Evolutionary conservation across 2,888 invertebrate genomes (phyloP), one percentile per base, ranked within the genome.

Genomic region (Zaprionus bogoriensis): DNA sequence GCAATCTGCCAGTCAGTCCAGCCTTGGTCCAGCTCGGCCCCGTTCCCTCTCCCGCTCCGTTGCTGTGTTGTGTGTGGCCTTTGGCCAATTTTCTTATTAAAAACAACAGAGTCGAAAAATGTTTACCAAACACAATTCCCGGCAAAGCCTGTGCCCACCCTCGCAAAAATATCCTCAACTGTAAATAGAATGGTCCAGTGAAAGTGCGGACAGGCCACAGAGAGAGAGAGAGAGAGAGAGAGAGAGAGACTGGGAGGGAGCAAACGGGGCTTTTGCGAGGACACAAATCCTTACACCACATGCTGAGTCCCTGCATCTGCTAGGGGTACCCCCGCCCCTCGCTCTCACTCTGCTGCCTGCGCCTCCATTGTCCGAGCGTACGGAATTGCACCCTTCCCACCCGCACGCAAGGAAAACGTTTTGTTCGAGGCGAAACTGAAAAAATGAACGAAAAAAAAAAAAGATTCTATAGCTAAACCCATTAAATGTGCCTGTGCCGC

Each of bases 81-180:
- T 83, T 86, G 87, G 80, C 80, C 80, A 81, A 86, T 81, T 81
- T 81, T 81, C 80, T 81, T 81, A 81, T 81, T 81, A 81, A 81
- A 86, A 81, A 81, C 84, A 86, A 81, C 84, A 83, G 80, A 83
- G 81, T 74, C 80, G 71, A 71, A 74, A 76, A 86, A 83, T 81
- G 80, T 81, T 81, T 81, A 81, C 80, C 87, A 81, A 81, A 81
- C 80, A 81, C 81, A 86, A 80, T 83, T 86, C 77, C 74, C 81
- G 55, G 67, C 84, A 83, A 82, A 77, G 32, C 32, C 32, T 36
- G 32, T 14, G 32, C 32, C 32, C 32, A 17, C 32, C n/a, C 32
- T 17, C 66, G 75, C 82, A 64, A n/a, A n/a, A 22, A 22, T 41
- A 28, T 48, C 63, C 81, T 63, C 80, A 80, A 83, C 87, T 81